Conservation (phyloP, 2,113 vertebrate genomes). For the Eubucco bourcierii region DNA sequence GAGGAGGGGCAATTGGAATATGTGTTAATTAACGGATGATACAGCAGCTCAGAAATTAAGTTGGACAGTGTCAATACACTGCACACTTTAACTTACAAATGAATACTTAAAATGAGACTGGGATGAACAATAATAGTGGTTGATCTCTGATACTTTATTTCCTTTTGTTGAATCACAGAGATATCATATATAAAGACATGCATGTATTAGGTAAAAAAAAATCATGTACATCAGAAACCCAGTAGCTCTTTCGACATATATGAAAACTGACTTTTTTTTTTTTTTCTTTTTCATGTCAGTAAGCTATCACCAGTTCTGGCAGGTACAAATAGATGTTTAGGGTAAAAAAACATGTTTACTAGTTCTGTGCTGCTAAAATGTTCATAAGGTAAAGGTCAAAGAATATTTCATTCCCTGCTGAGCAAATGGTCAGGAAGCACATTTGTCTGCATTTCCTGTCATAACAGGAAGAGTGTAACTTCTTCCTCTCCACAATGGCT, state of each 20-base stretch:
- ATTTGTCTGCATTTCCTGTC: slow-evolving; percentile 99
- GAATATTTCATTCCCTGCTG: slow-evolving; percentile 84
- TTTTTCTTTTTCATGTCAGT: fast-evolving
- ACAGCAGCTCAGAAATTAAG: not conserved
- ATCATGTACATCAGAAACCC: not conserved
- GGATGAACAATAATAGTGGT: not conserved
- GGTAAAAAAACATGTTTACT: slow-evolving; percentile 81
- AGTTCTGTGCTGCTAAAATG: slow-evolving; percentile 75
- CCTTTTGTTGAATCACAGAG: not conserved
- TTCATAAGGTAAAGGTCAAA: slow-evolving; percentile 84
- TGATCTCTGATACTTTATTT: not conserved
- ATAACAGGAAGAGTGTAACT: slow-evolving; percentile 99
- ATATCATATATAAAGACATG: not conserved
- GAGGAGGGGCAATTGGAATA: not conserved
- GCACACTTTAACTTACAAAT: not conserved
- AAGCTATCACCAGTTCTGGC: slow-evolving; percentile 4
- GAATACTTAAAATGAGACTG: not conserved
- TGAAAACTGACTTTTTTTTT: not conserved
- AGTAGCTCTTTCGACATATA: not conserved
- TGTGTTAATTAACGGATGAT: slow-evolving; percentile 11
- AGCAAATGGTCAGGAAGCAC: slow-evolving; percentile 96
- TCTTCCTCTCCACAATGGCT: slow-evolving; percentile 99
- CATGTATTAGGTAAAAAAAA: not conserved
- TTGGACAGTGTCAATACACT: slow-evolving; percentile 12
- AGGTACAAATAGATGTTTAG: slow-evolving; percentile 66